Evolutionary conservation across 2,888 invertebrate genomes (phyloP).

Genomic region (Pristionchus arcanus): DNA sequence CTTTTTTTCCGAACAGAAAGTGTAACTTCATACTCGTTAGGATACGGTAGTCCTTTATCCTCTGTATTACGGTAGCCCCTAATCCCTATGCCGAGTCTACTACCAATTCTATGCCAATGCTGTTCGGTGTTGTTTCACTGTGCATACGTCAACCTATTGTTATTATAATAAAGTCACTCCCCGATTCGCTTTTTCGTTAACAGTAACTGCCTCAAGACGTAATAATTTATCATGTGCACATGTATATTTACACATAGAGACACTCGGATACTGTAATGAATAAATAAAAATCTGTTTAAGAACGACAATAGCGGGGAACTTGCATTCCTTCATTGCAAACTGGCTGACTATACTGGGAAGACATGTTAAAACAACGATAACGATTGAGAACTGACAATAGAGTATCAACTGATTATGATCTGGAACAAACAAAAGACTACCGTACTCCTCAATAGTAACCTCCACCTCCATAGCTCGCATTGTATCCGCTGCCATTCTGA

Average conservation of each 20-base stretch:
- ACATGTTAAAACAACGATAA: too few relatives aligned
- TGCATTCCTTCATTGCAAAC: too few relatives aligned
- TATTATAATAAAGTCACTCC: constrained; percentile 14
- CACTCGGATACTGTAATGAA: too few relatives aligned
- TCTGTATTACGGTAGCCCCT: background rate
- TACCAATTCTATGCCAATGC: background rate
- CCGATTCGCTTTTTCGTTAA: background rate
- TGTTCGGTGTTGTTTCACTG: constrained; percentile 48
- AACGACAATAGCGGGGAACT: too few relatives aligned
- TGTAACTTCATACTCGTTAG: constrained; percentile 22
- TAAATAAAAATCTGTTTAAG: too few relatives aligned
- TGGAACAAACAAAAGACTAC: background rate
- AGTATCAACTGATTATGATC: background rate
- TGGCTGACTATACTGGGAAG: too few relatives aligned
- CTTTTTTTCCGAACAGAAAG: background rate
- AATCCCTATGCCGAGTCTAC: constrained; percentile 40
- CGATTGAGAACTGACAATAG: too few relatives aligned
- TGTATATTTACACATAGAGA: too few relatives aligned
- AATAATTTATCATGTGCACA: too few relatives aligned
- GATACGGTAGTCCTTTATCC: constrained; percentile 13
- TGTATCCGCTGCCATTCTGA: constrained; percentile 27
- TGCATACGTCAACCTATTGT: constrained; percentile 35
- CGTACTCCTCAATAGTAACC: constrained; percentile 38
- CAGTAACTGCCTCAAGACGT: background rate
- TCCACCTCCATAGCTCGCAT: constrained; percentile 9